phyloP scores from a whole-genome alignment of 1,140 invertebrate species.

The Diuraphis noxia region DNA sequence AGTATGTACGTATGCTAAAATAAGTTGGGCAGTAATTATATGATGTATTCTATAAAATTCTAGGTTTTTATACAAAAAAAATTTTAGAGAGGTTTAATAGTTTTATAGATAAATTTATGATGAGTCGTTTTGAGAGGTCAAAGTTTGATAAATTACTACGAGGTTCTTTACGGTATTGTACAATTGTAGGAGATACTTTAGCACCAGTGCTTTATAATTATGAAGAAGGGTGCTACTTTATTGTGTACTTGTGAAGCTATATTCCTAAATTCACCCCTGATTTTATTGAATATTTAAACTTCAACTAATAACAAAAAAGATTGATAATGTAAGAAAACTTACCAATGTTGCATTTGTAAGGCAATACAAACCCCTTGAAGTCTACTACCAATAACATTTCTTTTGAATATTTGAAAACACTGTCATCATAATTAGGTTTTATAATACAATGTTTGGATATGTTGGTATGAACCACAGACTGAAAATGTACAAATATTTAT shows the following conservation, averaged over 20 bases:
- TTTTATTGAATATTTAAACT: background rate
- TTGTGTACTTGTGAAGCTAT: background rate
- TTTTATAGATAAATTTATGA: no score
- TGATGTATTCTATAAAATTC: no score
- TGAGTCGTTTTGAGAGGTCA: no score
- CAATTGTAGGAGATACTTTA: no score
- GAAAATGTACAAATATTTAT: background rate
- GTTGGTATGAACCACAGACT: background rate
- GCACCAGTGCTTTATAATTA: background rate
- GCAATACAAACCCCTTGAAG: slow-evolving; percentile 34
- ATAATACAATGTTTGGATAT: background rate
- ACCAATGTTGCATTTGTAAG: slow-evolving; percentile 13
- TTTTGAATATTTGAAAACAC: background rate
- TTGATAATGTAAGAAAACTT: background rate
- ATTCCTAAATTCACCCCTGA: background rate
- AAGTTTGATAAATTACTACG: no score
- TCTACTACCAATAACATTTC: slow-evolving; percentile 14
- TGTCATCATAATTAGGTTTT: background rate
- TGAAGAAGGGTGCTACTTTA: background rate
- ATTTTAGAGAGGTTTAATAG: no score
- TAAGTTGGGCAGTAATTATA: no score
- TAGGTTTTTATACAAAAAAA: no score
- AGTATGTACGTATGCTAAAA: no score
- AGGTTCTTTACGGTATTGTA: no score
- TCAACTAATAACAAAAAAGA: background rate